phyloP scores from a whole-genome alignment of 2,888 invertebrate species.

The Eudasyphora cyanicolor region DNA sequence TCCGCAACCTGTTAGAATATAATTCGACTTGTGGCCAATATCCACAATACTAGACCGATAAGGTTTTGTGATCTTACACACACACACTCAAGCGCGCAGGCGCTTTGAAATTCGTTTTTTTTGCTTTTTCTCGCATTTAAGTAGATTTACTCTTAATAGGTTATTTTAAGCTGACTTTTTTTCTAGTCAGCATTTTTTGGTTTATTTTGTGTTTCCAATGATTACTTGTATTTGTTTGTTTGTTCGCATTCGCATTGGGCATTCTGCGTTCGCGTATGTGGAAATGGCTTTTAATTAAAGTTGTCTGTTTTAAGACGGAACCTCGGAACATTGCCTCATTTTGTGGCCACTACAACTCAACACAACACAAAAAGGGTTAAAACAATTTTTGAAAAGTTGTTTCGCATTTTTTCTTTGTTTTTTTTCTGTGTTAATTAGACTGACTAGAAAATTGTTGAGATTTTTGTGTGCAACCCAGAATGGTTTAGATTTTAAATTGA shows the following conservation, averaged over 20 bases:
- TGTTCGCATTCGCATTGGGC: too few species aligned
- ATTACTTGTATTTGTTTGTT: too few species aligned
- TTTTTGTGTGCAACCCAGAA: conserved; percentile 42
- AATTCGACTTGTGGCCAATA: conserved; percentile 25
- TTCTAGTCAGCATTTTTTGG: conserved; percentile 27
- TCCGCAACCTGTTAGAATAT: conserved; percentile 53
- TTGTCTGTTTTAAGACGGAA: conserved; percentile 42
- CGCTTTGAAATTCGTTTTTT: background rate
- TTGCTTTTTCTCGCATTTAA: conserved; percentile 39
- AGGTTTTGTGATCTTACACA: background rate
- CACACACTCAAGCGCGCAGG: background rate
- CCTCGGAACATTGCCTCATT: conserved; percentile 31
- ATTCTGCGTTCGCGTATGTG: conserved; percentile 14
- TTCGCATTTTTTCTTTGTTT: background rate
- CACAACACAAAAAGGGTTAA: conserved; percentile 31
- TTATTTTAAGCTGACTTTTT: conserved; percentile 46
- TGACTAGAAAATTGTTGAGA: conserved; percentile 50
- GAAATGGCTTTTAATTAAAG: conserved; percentile 52
- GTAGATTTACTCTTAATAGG: conserved; percentile 47
- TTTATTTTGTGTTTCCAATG: conserved; percentile 6
- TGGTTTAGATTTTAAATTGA: background rate
- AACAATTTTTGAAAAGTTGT: conserved; percentile 42
- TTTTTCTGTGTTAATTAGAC: conserved; percentile 45
- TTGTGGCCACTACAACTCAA: conserved; percentile 5
- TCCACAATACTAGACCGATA: background rate